Base-by-base conservation (phyloP, 2,113 vertebrate species). In the Gadus macrocephalus region DNA sequence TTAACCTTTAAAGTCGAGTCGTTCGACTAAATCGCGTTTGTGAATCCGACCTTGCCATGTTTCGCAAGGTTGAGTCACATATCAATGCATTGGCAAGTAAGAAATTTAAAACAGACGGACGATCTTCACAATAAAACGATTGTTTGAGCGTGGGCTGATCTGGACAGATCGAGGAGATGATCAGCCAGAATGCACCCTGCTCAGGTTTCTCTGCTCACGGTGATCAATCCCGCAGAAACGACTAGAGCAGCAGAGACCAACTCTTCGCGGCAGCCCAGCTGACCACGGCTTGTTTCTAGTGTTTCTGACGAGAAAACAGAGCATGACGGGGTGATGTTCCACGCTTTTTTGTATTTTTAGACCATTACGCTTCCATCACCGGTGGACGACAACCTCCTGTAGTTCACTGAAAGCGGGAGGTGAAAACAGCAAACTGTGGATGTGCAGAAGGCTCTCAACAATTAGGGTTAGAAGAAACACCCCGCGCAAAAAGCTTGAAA, bases 191-290 rank as follows among this genome's bases (percentile, higher is more conserved):
- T 76, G 53, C 11, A 22, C 82, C 83, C 58, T 12, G 70, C 85
- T 91, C 90, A 86, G 53, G 66, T 90, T 90, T 42, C n/a, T 90
- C 81, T 91, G 78, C 75, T 90, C 89, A 49, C 42, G 83, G 0
- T 0, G 4, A 15, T 0, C 53, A 4, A 63, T 81, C 81, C 76
- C 63, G 9, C 62, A 69, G 1, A 66, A 67, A 38, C 64, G 74
- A 81, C 81, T 82, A 76, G 67, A 68, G 83, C 84, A 81, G 17
- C 86, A 90, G 90, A 91, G 90, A 58, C 88, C 0, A 86, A 88
- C 90, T 89, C 90, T 90, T 90, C 72, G 87, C 76, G 81, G 88
- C 88, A 90, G 88, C 88, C 85, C 0, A 0, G 82, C 90, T 89
- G 86, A 83, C 90, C 89, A 70, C 88, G 85, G 86, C 80, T 0